Percentiles rank a stretch among this genome's conserved stretches.
These are phyloP conservation scores for Limonius californicus DNA, from an alignment of 1,140 invertebrate species.

Conservation along the genomic window DNA sequence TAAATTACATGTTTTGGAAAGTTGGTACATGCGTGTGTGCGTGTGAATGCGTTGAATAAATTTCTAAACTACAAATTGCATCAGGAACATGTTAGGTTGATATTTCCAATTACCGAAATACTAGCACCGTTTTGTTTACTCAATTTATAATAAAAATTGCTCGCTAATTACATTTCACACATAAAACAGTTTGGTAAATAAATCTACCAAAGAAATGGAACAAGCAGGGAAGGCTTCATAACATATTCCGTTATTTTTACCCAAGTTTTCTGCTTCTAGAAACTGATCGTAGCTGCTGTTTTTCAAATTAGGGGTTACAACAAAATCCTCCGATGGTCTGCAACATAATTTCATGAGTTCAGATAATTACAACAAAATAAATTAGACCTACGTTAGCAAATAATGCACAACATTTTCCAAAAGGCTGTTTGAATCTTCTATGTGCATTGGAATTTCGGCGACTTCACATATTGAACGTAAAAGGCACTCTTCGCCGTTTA, in stretches of 20 bases:
- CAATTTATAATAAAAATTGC: no score
- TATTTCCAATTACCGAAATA: no score
- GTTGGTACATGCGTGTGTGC: no score
- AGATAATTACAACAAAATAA: background rate
- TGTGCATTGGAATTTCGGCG: slow-evolving; percentile 30
- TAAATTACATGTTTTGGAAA: no score
- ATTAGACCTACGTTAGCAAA: slow-evolving; percentile 34
- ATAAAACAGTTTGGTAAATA: slow-evolving; percentile 34
- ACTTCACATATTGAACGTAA: slow-evolving; percentile 31
- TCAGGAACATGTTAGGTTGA: no score
- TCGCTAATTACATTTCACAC: no score
- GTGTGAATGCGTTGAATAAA: no score
- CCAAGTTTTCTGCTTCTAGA: slow-evolving; percentile 28
- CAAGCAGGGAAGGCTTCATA: slow-evolving; percentile 29
- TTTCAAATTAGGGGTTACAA: background rate
- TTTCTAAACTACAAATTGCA: no score
- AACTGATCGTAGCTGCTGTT: slow-evolving; percentile 17
- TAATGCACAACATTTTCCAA: slow-evolving; percentile 32
- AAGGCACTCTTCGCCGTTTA: slow-evolving; percentile 30
- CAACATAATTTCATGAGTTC: background rate
- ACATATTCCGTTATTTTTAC: slow-evolving; percentile 27
- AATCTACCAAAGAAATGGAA: slow-evolving; percentile 29
- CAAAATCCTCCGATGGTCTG: slow-evolving; percentile 33
- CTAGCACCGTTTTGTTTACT: no score
- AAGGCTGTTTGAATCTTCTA: slow-evolving; percentile 24